A percentile compares a stretch with the other conserved stretches of the same genome.
phyloP scores from a whole-genome alignment of 2,113 vertebrate genomes.

The Lates calcarifer region DNA sequence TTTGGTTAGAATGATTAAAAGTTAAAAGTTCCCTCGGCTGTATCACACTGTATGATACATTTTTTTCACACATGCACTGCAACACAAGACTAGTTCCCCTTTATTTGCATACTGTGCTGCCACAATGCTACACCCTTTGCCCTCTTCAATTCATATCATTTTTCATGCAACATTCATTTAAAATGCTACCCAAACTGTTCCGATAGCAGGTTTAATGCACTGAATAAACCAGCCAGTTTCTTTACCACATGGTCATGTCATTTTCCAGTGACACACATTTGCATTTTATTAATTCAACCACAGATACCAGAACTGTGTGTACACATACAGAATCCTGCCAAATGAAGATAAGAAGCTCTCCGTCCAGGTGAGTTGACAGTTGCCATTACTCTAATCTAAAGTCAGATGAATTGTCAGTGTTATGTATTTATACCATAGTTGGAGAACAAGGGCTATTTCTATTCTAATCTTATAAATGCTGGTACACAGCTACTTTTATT shows the following conservation, averaged over 20 bases:
- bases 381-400: neutral
- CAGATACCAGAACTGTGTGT: constrained; percentile 94
- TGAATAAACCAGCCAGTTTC: neutral
- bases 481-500: neutral
- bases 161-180: constrained; percentile 20
- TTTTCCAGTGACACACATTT: constrained; percentile 51
- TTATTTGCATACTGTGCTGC: constrained; percentile 62
- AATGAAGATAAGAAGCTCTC: constrained; percentile 94
- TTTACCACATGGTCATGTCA: neutral
- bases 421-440: neutral
- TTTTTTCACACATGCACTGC: constrained; percentile 28
- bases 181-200: neutral
- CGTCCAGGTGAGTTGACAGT: constrained; percentile 90
- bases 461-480: neutral
- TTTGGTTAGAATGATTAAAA: neutral
- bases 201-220: neutral
- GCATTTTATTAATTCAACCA: constrained; percentile 40
- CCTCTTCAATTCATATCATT: neutral
- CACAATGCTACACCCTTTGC: constrained; percentile 38
- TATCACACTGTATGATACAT: neutral
- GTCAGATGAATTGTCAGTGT: neutral
- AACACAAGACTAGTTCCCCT: constrained; percentile 68
- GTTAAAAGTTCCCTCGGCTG: neutral
- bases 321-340: constrained; percentile 96
- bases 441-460: neutral